These are phyloP conservation scores for Ennomos quercinarius DNA, from an alignment of 2,888 invertebrate genomes.

Conservation along the genomic window DNA sequence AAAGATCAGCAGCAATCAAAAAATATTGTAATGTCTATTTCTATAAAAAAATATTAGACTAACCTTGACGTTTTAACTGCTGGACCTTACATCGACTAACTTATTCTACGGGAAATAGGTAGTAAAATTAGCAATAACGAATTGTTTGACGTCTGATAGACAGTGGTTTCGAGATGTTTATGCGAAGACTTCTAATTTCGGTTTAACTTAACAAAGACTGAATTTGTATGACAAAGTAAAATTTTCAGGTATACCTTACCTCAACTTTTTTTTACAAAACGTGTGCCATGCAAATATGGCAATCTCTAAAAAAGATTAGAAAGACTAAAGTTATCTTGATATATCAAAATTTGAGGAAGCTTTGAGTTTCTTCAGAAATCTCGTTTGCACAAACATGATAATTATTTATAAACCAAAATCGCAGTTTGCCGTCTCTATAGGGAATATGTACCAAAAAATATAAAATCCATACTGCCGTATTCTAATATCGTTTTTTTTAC, in stretches of 20 bases:
- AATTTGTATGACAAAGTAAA: conserved; percentile 47
- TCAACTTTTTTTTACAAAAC: conserved; percentile 17
- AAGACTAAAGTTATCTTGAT: not conserved
- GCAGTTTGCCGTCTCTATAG: conserved; percentile 44
- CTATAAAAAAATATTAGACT: not conserved
- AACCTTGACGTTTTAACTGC: not conserved
- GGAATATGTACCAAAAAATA: conserved; percentile 59
- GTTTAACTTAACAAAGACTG: conserved; percentile 60
- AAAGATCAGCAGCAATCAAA: conserved; percentile 5
- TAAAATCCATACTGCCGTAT: conserved; percentile 56
- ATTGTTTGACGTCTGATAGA: conserved; percentile 6
- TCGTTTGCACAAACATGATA: conserved; percentile 6
- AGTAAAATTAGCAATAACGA: not conserved
- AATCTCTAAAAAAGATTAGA: conserved; percentile 7
- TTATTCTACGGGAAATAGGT: too few relatives aligned
- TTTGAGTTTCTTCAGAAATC: conserved; percentile 5
- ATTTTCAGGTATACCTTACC: conserved; percentile 40
- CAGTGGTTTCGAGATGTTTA: conserved; percentile 16
- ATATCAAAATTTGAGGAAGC: conserved; percentile 4
- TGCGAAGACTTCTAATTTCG: conserved; percentile 46
- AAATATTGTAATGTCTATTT: conserved; percentile 4
- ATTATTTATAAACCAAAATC: conserved; percentile 29
- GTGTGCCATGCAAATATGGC: conserved; percentile 50
- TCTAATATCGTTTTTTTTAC: conserved; percentile 55
- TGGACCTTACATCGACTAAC: not conserved